Base-by-base conservation (phyloP, 2,888 invertebrate genomes). In the Adelognathus sp. region DNA sequence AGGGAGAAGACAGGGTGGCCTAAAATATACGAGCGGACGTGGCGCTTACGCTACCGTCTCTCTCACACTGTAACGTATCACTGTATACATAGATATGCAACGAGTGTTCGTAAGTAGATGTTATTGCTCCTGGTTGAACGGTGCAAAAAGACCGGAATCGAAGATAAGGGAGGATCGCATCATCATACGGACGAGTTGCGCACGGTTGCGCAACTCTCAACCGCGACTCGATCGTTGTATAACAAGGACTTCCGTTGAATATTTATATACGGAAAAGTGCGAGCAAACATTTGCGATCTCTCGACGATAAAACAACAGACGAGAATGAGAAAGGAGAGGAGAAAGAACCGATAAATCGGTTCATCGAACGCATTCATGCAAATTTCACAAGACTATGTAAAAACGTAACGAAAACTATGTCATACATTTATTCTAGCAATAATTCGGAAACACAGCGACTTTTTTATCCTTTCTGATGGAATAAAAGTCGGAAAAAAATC, bases 161-260 rank as follows among this genome's bases (percentile, higher is more conserved):
- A 58, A 73, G 73, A 73, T 73, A 58, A n/a, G 73, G 46, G 58
- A 11, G 58, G 31, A 64, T 73, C 73, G 73, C 58, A 46, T 50
- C 56, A 36, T 29, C 24, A 24, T 18, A 52, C 52, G 61, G 52
- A 41, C 61, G 61, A 61, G 61, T 54, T 39, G 33, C 52, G 52
- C 64, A 31, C 63, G 52, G 33, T 70, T 70, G 50, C 46, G 58
- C 58, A 58, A 70, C 46, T 44, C 36, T 21, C n/a, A 21, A 36
- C 36, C 14, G 18, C 29, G 36, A 11, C 39, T 41, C 14, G n/a
- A 21, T 21, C n/a, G 46, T 60, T 70, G 58, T 33, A 60, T 46
- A 60, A 70, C 58, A 50, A n/a, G n/a, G n/a, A 36, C 50, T 54
- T 67, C 67, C 67, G 67, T 11, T 54, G 29, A 29, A n/a, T n/a